A percentile compares a stretch with the other conserved stretches of the same genome.
Conservation (phyloP, 1,140 invertebrate species). For the Andricus grossulariae region DNA sequence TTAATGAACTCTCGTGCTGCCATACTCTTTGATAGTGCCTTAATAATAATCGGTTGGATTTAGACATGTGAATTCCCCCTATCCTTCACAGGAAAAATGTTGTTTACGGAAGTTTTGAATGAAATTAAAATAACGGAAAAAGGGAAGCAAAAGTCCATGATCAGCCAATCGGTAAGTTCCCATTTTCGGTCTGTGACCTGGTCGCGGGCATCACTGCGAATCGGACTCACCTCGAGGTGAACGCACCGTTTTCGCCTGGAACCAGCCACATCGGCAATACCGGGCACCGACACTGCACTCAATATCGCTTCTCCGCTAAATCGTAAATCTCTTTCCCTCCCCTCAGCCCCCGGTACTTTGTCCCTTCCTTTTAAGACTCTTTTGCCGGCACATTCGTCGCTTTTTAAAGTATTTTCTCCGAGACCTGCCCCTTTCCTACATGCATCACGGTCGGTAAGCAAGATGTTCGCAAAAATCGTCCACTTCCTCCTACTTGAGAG, state of each 20-base stretch:
- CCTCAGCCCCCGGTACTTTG: not conserved
- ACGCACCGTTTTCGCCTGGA: slow-evolving; percentile 25
- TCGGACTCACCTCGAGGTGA: slow-evolving; percentile 26
- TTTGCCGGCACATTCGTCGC: not conserved
- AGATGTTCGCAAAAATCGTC: not conserved
- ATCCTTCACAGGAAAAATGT: no score
- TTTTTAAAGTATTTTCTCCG: not conserved
- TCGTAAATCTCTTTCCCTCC: slow-evolving; percentile 8
- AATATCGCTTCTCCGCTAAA: slow-evolving; percentile 19
- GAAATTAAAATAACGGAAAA: not conserved
- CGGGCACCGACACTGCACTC: not conserved
- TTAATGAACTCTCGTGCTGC: no score
- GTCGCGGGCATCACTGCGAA: slow-evolving; percentile 16
- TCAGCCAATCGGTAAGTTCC: slow-evolving; percentile 23
- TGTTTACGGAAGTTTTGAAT: no score
- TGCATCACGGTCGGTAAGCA: no score
- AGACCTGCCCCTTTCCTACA: not conserved
- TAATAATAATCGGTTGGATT: no score
- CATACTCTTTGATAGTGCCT: no score
- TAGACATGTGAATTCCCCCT: no score
- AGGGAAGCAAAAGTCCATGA: not conserved
- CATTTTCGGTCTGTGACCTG: slow-evolving; percentile 30
- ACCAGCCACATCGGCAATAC: not conserved
- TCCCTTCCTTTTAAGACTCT: not conserved
- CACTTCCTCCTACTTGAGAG: not conserved